Evolutionary conservation across 2,797 vertebrate genomes (phyloP).

Genomic region (Poecile montanus): DNA sequence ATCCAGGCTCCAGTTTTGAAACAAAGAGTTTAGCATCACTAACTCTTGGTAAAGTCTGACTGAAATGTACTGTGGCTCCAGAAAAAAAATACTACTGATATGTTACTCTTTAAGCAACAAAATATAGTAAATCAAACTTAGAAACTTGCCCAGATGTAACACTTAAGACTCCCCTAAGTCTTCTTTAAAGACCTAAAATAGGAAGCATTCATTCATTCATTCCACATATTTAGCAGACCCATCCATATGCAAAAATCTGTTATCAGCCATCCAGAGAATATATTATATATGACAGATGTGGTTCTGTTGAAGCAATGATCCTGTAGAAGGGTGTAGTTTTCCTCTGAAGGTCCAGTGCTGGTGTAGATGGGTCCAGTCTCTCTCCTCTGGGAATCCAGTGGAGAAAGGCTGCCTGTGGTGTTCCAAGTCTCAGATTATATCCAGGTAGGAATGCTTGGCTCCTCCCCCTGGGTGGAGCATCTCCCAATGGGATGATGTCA

Average conservation of each 20-base stretch:
- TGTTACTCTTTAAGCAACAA: not conserved
- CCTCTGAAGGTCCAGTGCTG: too few relatives aligned
- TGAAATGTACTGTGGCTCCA: not conserved
- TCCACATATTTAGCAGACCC: not conserved
- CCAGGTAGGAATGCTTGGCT: too few relatives aligned
- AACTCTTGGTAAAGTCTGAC: not conserved
- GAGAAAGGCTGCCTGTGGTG: too few relatives aligned
- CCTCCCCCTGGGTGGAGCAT: too few relatives aligned
- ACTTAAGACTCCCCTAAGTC: not conserved
- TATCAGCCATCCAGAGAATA: not conserved
- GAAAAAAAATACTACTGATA: not conserved
- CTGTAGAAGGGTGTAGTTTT: too few relatives aligned
- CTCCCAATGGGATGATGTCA: too few relatives aligned
- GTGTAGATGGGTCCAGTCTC: too few relatives aligned
- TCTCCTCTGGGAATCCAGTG: too few relatives aligned
- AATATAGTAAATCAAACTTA: not conserved
- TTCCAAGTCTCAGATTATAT: too few relatives aligned
- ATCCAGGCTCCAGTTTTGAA: not conserved
- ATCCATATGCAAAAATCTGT: not conserved
- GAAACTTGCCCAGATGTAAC: not conserved
- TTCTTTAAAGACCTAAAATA: not conserved
- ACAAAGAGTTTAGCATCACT: not conserved
- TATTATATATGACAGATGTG: too few relatives aligned
- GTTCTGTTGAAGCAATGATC: too few relatives aligned
- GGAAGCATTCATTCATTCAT: not conserved